A percentile compares a stretch with the other conserved stretches of the same genome.
phyloP scores from a whole-genome alignment of 1,140 invertebrate species.

The Aphidius gifuensis region DNA sequence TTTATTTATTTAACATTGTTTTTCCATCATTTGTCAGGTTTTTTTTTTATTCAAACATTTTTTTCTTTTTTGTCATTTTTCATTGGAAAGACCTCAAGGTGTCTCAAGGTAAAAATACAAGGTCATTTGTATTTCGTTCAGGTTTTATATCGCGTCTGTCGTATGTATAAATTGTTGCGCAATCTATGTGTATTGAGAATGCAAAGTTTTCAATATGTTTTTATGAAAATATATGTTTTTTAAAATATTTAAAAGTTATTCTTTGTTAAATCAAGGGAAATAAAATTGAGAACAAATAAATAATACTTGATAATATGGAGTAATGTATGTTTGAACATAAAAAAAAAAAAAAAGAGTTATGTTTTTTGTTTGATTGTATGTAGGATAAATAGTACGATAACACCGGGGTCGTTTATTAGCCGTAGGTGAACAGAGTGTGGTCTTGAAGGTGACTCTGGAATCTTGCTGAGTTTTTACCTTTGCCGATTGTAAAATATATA shows the following conservation, averaged over 20 bases:
- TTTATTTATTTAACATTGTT: background rate
- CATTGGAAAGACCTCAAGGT: background rate
- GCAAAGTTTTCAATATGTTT: too few species aligned
- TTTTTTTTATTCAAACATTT: background rate
- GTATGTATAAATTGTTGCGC: constrained; percentile 2
- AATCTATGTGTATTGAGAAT: background rate
- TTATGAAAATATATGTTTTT: too few species aligned
- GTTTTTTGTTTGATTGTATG: background rate
- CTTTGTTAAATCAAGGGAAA: background rate
- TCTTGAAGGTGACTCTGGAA: constrained; percentile 2
- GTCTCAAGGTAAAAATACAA: constrained; percentile 4
- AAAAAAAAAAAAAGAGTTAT: background rate
- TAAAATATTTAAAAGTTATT: too few species aligned
- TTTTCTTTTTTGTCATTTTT: constrained; percentile 1
- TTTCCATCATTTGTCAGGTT: background rate
- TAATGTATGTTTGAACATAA: background rate
- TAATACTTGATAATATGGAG: too few species aligned
- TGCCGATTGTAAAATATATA: too few species aligned
- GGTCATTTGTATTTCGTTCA: constrained; percentile 14
- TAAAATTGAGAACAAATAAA: too few species aligned
- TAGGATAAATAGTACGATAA: background rate
- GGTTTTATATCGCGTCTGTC: constrained; percentile 8
- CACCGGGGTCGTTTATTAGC: constrained; percentile 2
- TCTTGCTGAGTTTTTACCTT: constrained; percentile 8
- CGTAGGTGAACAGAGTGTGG: background rate